A percentile compares a stretch with the other conserved stretches of the same genome.
These are phyloP conservation scores for Tolmerus cingulatus DNA, from an alignment of 2,888 invertebrate species.

Conservation along the genomic window DNA sequence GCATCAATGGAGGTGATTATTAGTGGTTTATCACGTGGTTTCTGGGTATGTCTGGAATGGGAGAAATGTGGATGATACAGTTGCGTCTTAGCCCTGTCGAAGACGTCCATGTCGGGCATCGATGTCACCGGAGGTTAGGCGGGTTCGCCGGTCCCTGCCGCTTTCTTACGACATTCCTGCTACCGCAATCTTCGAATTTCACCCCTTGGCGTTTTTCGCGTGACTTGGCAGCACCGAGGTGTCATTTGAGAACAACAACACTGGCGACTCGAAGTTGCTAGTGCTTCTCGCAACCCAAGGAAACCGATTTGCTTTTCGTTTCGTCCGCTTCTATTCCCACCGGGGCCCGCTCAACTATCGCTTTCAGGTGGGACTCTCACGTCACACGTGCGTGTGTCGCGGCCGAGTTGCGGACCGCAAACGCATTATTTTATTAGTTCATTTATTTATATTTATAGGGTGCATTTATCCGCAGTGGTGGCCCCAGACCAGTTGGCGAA, in stretches of 20 bases:
- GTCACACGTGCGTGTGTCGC: conserved; percentile 16
- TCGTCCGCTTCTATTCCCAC: conserved; percentile 9
- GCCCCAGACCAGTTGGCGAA: neutral
- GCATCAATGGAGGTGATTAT: conserved; percentile 2
- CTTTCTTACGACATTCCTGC: conserved; percentile 27
- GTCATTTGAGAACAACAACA: conserved; percentile 23
- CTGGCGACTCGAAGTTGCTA: conserved; percentile 7
- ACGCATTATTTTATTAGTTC: neutral
- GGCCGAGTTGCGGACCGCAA: conserved; percentile 7
- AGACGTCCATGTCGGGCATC: neutral
- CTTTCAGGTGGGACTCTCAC: conserved; percentile 2
- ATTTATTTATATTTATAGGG: neutral
- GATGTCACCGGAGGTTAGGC: neutral
- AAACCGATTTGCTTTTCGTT: conserved; percentile 1
- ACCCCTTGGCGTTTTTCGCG: conserved; percentile 9
- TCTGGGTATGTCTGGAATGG: neutral
- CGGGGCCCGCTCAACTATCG: neutral
- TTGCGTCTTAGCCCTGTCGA: neutral
- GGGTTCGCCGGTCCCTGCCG: neutral
- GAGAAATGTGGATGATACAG: conserved; percentile 18
- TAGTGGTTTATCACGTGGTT: conserved; percentile 33
- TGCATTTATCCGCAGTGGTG: neutral
- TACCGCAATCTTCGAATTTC: conserved; percentile 36
- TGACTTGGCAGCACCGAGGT: neutral
- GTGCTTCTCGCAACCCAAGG: conserved; percentile 17